A percentile compares a stretch with the other conserved stretches of the same genome.
Evolutionary conservation across 2,113 vertebrate species (phyloP).

Genomic region (Eleginops maclovinus): DNA sequence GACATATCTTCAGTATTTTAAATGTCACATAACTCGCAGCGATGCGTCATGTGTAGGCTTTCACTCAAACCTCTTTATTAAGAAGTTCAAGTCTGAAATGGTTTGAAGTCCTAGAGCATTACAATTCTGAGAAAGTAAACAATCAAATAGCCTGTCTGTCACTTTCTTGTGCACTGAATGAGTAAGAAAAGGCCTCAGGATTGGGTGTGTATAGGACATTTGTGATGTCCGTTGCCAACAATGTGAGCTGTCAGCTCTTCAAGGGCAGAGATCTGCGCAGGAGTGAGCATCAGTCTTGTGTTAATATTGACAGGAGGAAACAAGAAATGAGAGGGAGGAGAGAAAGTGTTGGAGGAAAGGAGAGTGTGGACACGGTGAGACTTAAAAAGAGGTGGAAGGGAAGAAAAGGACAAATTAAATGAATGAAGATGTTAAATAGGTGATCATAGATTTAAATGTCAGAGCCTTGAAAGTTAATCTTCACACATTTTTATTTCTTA

Average conservation of each 20-base stretch:
- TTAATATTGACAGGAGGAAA: constrained; percentile 71
- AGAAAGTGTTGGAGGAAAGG: constrained; percentile 10
- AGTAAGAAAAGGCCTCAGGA: constrained; percentile 29
- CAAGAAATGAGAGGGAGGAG: constrained; percentile 53
- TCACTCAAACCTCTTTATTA: constrained; percentile 24
- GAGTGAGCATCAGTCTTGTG: constrained; percentile 44
- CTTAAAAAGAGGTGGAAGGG: constrained; percentile 43
- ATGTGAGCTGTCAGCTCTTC: constrained; percentile 45
- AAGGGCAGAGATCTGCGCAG: constrained; percentile 55
- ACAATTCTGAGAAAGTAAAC: constrained; percentile 27
- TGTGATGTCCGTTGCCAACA: constrained; percentile 20
- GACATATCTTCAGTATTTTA: constrained; percentile 49
- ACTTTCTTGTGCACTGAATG: background rate
- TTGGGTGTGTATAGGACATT: constrained; percentile 27
- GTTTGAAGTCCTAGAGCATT: constrained; percentile 1
- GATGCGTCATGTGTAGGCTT: constrained; percentile 37
- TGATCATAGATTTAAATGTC: constrained; percentile 17
- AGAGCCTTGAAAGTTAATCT: constrained; percentile 24
- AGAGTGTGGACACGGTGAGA: constrained; percentile 23
- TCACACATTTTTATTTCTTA: constrained; percentile 8
- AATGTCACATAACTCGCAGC: constrained; percentile 56
- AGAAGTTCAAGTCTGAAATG: constrained; percentile 14
- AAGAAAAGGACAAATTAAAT: constrained; percentile 21
- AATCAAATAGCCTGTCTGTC: constrained; percentile 29
- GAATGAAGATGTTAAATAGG: constrained; percentile 6